Evolutionary conservation across 1,140 invertebrate genomes (phyloP).

Genomic region (Thereuonema tuberculata): DNA sequence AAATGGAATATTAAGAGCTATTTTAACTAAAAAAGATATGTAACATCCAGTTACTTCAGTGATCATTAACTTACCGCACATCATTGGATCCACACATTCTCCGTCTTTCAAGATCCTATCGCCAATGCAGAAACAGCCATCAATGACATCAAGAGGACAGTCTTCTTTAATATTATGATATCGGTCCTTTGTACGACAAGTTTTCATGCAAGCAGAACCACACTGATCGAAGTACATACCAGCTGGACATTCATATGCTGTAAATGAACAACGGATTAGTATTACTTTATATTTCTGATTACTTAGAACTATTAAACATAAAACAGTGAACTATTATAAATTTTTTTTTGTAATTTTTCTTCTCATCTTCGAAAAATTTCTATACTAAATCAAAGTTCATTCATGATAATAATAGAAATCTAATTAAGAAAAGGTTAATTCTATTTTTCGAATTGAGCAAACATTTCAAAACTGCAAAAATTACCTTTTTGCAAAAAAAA

Average conservation of each 20-base stretch:
- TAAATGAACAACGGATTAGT: background rate
- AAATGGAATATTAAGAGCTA: too few species aligned
- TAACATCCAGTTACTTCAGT: too few species aligned
- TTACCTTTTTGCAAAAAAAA: too few species aligned
- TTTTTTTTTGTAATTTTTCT: too few species aligned
- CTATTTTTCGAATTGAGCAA: too few species aligned
- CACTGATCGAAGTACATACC: conserved; percentile 53
- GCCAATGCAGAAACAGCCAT: conserved; percentile 70
- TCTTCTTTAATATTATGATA: conserved; percentile 30
- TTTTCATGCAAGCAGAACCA: conserved; percentile 46
- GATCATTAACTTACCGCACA: conserved; percentile 38
- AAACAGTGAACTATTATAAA: too few species aligned
- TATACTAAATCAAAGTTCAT: conserved; percentile 23
- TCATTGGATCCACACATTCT: conserved; percentile 40
- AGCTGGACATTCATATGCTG: conserved; percentile 23
- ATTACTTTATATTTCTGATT: too few species aligned
- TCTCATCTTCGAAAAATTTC: too few species aligned
- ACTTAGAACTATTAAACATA: too few species aligned
- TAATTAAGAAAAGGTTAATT: too few species aligned
- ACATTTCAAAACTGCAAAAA: too few species aligned
- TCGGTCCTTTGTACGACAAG: conserved; percentile 41
- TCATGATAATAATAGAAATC: conserved; percentile 16
- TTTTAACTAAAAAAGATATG: too few species aligned
- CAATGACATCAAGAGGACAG: conserved; percentile 40
- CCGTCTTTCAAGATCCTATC: conserved; percentile 45